These are phyloP conservation scores for Petrocephalus schoutedeni DNA, from an alignment of 2,797 vertebrate genomes.

Conservation along the genomic window DNA sequence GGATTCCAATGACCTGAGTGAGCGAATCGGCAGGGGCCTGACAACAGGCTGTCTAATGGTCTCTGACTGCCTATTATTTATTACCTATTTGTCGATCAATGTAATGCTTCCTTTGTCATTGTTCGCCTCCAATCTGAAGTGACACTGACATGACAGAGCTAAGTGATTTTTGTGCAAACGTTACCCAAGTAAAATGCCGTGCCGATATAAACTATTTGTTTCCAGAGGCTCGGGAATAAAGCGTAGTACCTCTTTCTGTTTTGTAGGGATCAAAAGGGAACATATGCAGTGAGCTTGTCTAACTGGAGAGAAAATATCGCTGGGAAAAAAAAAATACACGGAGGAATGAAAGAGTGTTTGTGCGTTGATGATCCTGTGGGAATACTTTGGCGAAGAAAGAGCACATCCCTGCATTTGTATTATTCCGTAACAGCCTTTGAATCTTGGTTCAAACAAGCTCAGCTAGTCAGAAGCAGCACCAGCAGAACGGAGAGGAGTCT, in stretches of 20 bases:
- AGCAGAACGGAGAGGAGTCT: not conserved
- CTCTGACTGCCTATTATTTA: slow-evolving; percentile 31
- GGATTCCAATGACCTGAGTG: slow-evolving; percentile 10
- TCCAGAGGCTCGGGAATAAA: not conserved
- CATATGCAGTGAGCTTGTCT: slow-evolving; percentile 12
- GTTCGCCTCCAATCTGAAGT: not conserved
- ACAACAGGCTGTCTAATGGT: slow-evolving; percentile 28
- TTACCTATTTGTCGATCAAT: slow-evolving; percentile 29
- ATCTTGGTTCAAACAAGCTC: not conserved
- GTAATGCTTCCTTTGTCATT: slow-evolving; percentile 21
- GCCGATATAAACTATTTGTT: not conserved
- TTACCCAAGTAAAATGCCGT: not conserved
- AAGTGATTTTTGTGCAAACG: not conserved
- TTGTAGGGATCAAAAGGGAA: slow-evolving; percentile 21
- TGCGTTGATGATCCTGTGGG: not conserved
- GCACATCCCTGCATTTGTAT: not conserved
- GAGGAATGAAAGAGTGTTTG: slow-evolving; percentile 9
- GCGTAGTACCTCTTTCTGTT: not conserved
- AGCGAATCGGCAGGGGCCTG: slow-evolving; percentile 24
- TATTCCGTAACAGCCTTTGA: not conserved
- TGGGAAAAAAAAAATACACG: not conserved
- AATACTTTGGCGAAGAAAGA: not conserved
- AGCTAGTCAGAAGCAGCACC: not conserved
- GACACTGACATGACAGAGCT: slow-evolving; percentile 9
- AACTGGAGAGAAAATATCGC: not conserved